Conservation (phyloP, 2,888 invertebrate species). For the Xestobium rufovillosum region DNA sequence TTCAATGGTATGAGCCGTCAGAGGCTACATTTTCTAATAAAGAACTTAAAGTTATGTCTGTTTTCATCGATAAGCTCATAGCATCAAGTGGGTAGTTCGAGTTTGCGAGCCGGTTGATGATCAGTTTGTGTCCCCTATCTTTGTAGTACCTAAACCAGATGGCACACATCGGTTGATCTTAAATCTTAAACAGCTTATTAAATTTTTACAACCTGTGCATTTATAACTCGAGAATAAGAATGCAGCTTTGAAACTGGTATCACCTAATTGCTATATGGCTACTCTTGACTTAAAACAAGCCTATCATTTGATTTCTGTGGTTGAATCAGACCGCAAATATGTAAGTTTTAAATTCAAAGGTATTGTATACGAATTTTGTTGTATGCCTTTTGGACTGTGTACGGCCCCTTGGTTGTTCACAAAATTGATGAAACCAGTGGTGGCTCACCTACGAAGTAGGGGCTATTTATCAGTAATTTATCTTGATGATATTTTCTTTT, state of each 20-base stretch:
- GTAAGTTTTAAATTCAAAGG: constrained; percentile 24
- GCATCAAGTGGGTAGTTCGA: constrained; percentile 12
- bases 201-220: constrained; percentile 20
- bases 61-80: no score
- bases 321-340: constrained; percentile 19
- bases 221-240: constrained; percentile 27
- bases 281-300: constrained; percentile 18
- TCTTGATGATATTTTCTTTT: constrained; percentile 23
- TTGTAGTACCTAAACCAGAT: constrained; percentile 14
- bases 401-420: constrained; percentile 26
- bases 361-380: constrained; percentile 23
- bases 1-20: no score
- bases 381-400: constrained; percentile 25
- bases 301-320: constrained; percentile 22
- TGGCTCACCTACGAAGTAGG: constrained; percentile 16
- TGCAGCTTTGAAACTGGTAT: constrained; percentile 18
- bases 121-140: constrained; percentile 16
- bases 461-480: constrained; percentile 22
- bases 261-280: constrained; percentile 15
- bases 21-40: no score
- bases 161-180: constrained; percentile 7
- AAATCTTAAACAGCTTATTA: constrained; percentile 20
- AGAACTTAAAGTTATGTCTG: no score
- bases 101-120: constrained; percentile 7
- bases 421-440: constrained; percentile 25